phyloP scores from a whole-genome alignment of 2,113 vertebrate genomes.

The Hucho hucho region DNA sequence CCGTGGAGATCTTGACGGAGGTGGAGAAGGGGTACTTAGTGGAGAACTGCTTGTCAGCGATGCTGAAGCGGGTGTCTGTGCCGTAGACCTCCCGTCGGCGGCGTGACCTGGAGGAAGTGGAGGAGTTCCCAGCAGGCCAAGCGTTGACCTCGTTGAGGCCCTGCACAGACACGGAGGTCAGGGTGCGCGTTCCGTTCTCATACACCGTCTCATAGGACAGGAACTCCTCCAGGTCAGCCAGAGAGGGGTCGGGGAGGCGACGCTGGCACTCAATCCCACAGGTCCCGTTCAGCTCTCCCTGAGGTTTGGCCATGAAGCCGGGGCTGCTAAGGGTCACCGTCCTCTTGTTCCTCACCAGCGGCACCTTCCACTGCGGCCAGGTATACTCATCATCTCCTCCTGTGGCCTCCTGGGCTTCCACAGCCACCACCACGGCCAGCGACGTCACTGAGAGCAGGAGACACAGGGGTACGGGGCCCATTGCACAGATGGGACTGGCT shows the following conservation, averaged over 20 bases:
- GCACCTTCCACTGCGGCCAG: slow-evolving; percentile 87
- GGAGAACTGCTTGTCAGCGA: slow-evolving; percentile 85
- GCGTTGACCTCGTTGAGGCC: slow-evolving; percentile 53
- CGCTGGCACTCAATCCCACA: slow-evolving; percentile 93
- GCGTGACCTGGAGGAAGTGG: slow-evolving; percentile 46
- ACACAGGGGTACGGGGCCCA: slow-evolving; percentile 79
- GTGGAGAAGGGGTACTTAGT: slow-evolving; percentile 92
- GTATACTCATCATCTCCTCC: slow-evolving; percentile 75
- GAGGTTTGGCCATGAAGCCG: slow-evolving; percentile 78
- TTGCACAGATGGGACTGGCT: slow-evolving; percentile 72
- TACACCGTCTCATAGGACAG: slow-evolving; percentile 93
- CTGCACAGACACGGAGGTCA: slow-evolving; percentile 82
- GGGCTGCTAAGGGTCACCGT: slow-evolving; percentile 83
- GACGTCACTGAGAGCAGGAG: slow-evolving; percentile 73
- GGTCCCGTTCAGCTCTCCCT: slow-evolving; percentile 66
- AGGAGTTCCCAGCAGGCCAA: slow-evolving; percentile 38
- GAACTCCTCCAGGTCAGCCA: slow-evolving; percentile 82
- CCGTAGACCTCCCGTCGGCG: slow-evolving; percentile 89
- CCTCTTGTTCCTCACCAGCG: slow-evolving; percentile 79
- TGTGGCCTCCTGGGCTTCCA: slow-evolving; percentile 61
- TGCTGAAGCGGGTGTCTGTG: slow-evolving; percentile 91
- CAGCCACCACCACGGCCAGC: slow-evolving; percentile 66
- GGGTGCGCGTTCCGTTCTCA: slow-evolving; percentile 88
- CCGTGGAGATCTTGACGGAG: slow-evolving; percentile 91
- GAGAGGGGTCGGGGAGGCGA: slow-evolving; percentile 73